Evolutionary conservation across 2,888 invertebrate species (phyloP), one percentile per base, ranked within the genome.

Genomic region (Endotricha flammealis): DNA sequence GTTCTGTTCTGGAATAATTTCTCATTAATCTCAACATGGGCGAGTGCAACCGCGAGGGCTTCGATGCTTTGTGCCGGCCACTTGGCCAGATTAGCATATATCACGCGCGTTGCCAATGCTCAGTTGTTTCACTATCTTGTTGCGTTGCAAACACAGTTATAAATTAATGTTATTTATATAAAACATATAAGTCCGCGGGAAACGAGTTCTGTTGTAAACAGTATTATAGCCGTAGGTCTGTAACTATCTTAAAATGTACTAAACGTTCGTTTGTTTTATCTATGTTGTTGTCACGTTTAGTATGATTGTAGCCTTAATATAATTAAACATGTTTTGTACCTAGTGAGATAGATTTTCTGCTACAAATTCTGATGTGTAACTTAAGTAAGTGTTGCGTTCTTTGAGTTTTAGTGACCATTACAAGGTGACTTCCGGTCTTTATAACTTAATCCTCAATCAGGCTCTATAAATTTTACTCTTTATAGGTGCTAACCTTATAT

Each of bases 11-110:
- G 48, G 58, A 64, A 70, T 71, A 69, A 74, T 70, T 74, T 69
- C 73, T 73, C 70, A 73, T 80, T 79, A 73, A 74, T 74, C 70
- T 71, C 52, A 61, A 77, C 70, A 65, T 56, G 60, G 48, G 46
- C 51, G 50, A 48, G 57, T 54, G 47, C 58, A 62, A 61, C 51
- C 46, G 59, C 60, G 47, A 48, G 52, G 67, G 51, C 70, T 75
- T 76, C 60, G 63, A 70, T 57, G 62, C 60, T 70, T 65, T 71
- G 59, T 64, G 63, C 55, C 53, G 42, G 45, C 57, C n/a, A n/a
- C n/a, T n/a, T n/a, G n/a, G 54, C 51, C 54, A 53, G 56, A 71
- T 75, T 67, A 70, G 58, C 64, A 69, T 70, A 65, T 61, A 54
- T 57, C 57, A 64, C 50, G 48, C 2, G 29, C 34, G 38, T 16